These are phyloP conservation scores for Tachysurus vachellii DNA, from an alignment of 2,113 vertebrate species.

Conservation along the genomic window DNA sequence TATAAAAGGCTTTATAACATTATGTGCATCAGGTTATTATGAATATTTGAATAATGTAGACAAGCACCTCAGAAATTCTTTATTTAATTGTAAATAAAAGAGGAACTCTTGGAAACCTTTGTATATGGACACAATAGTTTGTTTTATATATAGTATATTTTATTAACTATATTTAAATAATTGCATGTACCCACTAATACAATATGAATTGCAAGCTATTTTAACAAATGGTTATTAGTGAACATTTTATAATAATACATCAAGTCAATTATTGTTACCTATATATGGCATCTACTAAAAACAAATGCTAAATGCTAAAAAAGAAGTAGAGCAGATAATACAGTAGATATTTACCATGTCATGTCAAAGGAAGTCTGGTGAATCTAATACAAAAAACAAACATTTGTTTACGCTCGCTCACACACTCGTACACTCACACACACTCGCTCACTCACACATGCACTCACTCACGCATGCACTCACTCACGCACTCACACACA, in stretches of 20 bases:
- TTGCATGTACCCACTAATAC: background rate
- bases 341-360: background rate
- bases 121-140: background rate
- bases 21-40: background rate
- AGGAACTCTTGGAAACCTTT: background rate
- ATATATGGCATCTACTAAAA: background rate
- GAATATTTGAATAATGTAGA: background rate
- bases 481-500: background rate
- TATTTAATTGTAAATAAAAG: slow-evolving; percentile 13
- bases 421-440: background rate
- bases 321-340: slow-evolving; percentile 5
- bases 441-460: too few relatives aligned
- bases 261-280: background rate
- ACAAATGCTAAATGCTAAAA: background rate
- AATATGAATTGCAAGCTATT: background rate
- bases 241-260: background rate
- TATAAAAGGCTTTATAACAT: background rate
- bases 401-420: background rate
- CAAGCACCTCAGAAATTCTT: background rate
- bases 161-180: background rate
- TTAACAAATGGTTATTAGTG: background rate
- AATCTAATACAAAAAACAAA: background rate
- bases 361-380: background rate
- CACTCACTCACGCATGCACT: too few relatives aligned
- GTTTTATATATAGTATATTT: background rate